A percentile compares a stretch with the other conserved stretches of the same genome.
Evolutionary conservation across 2,113 vertebrate genomes (phyloP).

Genomic region (Steatornis caripensis): DNA sequence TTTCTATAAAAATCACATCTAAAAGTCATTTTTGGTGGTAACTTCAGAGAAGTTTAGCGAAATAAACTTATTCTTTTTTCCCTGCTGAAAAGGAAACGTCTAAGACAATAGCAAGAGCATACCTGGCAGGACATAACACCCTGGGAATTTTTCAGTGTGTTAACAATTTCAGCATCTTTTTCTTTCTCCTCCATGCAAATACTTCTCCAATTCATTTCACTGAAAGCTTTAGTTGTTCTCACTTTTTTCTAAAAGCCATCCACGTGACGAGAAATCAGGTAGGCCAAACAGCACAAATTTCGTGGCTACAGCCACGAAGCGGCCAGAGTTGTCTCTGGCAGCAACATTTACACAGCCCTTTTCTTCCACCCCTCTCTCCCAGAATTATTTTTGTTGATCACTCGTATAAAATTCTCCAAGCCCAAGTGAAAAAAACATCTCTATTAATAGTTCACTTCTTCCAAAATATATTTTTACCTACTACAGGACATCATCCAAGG

Average conservation of each 20-base stretch:
- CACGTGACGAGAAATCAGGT: neutral
- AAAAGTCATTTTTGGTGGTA: neutral
- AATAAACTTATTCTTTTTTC: neutral
- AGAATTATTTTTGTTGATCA: neutral
- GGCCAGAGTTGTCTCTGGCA: neutral
- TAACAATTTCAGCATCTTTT: neutral
- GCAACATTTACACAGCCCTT: neutral
- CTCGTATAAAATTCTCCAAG: neutral
- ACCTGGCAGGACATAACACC: neutral
- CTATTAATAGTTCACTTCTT: neutral
- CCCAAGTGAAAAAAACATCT: neutral
- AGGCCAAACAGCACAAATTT: neutral
- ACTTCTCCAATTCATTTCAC: neutral
- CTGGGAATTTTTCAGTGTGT: neutral
- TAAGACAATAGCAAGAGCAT: neutral
- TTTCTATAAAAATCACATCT: neutral
- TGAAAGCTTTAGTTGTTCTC: neutral
- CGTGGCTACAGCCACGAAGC: neutral
- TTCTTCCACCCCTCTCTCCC: neutral
- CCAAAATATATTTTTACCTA: neutral
- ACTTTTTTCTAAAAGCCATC: neutral
- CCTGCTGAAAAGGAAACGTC: neutral
- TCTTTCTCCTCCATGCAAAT: neutral
- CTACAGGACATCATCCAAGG: neutral
- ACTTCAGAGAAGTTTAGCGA: neutral